These are phyloP conservation scores for Harmothoe impar DNA, from an alignment of 2,888 invertebrate genomes.

Conservation along the genomic window DNA sequence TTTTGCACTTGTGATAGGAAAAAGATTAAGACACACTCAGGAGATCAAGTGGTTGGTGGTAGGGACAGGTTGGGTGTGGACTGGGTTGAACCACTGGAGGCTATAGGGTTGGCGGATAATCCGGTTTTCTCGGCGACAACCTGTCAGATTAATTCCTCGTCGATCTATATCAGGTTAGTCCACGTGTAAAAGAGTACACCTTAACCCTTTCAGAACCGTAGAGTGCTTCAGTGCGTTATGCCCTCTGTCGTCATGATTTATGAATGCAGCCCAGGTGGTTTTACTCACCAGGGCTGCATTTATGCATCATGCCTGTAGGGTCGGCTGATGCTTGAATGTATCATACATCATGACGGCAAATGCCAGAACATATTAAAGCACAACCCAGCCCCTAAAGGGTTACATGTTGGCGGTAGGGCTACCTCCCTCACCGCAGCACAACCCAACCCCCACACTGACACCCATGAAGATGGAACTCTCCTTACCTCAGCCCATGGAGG, in stretches of 20 bases:
- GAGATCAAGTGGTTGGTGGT: constrained; percentile 23
- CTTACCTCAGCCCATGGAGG: not conserved
- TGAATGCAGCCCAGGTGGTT: too few species aligned
- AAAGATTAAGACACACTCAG: too few species aligned
- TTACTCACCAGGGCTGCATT: too few species aligned
- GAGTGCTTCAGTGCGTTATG: too few species aligned
- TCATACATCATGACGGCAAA: too few species aligned
- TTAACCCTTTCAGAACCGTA: too few species aligned
- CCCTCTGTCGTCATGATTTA: too few species aligned
- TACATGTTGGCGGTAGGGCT: not conserved
- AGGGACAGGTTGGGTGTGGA: not conserved
- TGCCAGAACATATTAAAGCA: too few species aligned
- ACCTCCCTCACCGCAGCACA: not conserved
- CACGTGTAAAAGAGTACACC: constrained; percentile 41
- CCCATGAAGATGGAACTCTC: constrained; percentile 38
- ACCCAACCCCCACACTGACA: not conserved
- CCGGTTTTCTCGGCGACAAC: not conserved
- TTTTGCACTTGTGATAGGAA: too few species aligned
- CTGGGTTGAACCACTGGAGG: not conserved
- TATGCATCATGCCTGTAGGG: too few species aligned
- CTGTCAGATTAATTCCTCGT: constrained; percentile 50
- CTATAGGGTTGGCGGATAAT: constrained; percentile 15
- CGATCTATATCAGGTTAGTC: constrained; percentile 49
- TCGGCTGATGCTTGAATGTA: too few species aligned
- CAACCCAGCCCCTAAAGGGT: too few species aligned